A percentile compares a stretch with the other conserved stretches of the same genome.
Evolutionary conservation across 2,888 invertebrate species (phyloP).

Genomic region (Lasioglossum lativentre): DNA sequence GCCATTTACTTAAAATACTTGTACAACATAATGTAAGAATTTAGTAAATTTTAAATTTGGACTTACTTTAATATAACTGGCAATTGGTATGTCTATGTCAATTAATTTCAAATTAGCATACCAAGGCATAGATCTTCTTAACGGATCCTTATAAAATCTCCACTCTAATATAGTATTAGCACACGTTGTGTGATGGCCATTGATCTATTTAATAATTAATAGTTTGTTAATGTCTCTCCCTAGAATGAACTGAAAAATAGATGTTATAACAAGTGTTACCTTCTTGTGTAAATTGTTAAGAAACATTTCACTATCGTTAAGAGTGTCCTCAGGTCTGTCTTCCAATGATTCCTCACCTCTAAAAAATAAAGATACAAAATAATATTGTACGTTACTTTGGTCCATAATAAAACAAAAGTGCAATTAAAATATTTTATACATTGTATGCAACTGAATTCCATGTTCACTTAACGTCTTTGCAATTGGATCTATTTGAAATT

Average conservation of each 20-base stretch:
- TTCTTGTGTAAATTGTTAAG: constrained; percentile 58
- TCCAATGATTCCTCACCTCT: constrained; percentile 66
- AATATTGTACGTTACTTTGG: background rate
- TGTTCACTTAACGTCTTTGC: constrained; percentile 31
- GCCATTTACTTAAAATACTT: background rate
- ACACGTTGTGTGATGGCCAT: constrained; percentile 61
- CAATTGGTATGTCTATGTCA: constrained; percentile 65
- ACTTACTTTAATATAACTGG: constrained; percentile 68
- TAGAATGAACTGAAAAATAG: constrained; percentile 7
- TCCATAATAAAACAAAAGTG: background rate
- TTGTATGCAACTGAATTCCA: constrained; percentile 60
- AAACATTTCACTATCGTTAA: constrained; percentile 62
- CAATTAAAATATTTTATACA: constrained; percentile 62
- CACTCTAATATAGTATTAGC: constrained; percentile 59
- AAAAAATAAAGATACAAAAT: constrained; percentile 33
- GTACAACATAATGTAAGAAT: background rate
- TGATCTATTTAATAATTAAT: constrained; percentile 50
- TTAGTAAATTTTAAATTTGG: background rate
- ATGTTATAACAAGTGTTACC: constrained; percentile 54
- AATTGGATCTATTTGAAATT: constrained; percentile 61
- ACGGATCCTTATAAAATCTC: constrained; percentile 58
- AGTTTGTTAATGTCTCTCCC: constrained; percentile 15
- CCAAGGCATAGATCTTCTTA: constrained; percentile 48
- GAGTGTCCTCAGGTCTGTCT: constrained; percentile 26
- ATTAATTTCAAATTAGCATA: constrained; percentile 61